These are phyloP conservation scores for Meloidogyne hapla DNA, from an alignment of 1,140 invertebrate genomes.

Conservation along the genomic window DNA sequence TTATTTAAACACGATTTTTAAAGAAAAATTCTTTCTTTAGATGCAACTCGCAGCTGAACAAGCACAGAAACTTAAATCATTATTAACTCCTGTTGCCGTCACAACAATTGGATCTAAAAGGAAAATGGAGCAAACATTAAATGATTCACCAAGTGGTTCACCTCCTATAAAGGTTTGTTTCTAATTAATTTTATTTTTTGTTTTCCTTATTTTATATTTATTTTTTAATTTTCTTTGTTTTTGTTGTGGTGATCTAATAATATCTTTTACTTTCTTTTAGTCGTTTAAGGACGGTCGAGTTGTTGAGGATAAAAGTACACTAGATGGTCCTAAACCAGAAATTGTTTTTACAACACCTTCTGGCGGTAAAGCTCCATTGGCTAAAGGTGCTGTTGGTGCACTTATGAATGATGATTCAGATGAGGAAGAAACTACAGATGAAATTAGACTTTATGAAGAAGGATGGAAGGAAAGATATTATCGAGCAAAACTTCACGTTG, in stretches of 20 bases:
- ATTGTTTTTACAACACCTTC: conserved; percentile 19
- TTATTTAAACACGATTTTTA: not conserved
- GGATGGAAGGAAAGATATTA: conserved; percentile 98
- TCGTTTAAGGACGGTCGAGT: conserved; percentile 70
- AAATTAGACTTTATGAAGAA: conserved; percentile 92
- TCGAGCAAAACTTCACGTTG: conserved; percentile 90
- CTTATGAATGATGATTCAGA: not conserved
- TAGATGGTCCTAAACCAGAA: not conserved
- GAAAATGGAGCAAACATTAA: not conserved
- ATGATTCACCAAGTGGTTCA: conserved; percentile 18
- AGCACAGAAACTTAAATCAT: conserved; percentile 31
- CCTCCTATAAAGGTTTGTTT: conserved; percentile 39
- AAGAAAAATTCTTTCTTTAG: too few relatives aligned
- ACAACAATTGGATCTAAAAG: not conserved
- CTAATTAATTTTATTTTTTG: not conserved
- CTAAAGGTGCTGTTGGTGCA: conserved; percentile 23
- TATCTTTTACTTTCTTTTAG: conserved; percentile 30
- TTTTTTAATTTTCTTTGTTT: too few relatives aligned
- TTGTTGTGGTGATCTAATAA: conserved; percentile 14
- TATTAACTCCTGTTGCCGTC: conserved; percentile 34
- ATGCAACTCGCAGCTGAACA: not conserved
- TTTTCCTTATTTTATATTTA: not conserved
- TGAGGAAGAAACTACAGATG: conserved; percentile 76
- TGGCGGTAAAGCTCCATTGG: conserved; percentile 10
- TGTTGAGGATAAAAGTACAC: conserved; percentile 59